phyloP scores from a whole-genome alignment of 2,888 invertebrate species.

The Cinara cedri region DNA sequence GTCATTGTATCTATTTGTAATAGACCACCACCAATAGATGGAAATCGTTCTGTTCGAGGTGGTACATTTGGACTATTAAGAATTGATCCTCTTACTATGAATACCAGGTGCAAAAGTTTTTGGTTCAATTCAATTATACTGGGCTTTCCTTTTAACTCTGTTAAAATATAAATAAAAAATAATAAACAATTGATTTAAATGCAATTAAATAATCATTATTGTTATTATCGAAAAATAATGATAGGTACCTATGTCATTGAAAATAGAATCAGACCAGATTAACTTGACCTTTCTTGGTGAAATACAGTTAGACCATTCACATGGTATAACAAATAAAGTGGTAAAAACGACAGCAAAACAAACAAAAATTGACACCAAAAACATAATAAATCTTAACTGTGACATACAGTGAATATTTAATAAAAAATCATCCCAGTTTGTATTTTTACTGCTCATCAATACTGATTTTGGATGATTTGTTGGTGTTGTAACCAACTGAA shows the following conservation, averaged over 20 bases:
- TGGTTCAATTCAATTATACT: slow-evolving; percentile 41
- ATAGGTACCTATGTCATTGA: slow-evolving; percentile 29
- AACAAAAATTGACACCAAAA: slow-evolving; percentile 14
- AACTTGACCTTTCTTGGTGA: neutral
- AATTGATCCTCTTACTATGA: slow-evolving; percentile 46
- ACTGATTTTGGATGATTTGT: slow-evolving; percentile 27
- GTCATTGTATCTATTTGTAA: slow-evolving; percentile 32
- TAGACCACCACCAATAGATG: slow-evolving; percentile 37
- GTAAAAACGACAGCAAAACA: slow-evolving; percentile 25
- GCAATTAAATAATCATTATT: neutral
- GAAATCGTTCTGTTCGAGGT: slow-evolving; percentile 45
- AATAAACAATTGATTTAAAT: neutral
- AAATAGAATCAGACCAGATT: slow-evolving; percentile 23
- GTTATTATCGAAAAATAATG: neutral
- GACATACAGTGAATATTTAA: slow-evolving; percentile 34
- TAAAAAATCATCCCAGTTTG: neutral
- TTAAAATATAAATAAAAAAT: neutral
- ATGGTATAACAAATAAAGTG: slow-evolving; percentile 32
- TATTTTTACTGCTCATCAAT: neutral
- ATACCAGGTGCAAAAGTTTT: slow-evolving; percentile 31
- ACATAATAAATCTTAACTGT: slow-evolving; percentile 25
- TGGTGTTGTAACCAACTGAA: slow-evolving; percentile 35
- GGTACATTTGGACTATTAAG: slow-evolving; percentile 42
- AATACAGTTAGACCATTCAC: slow-evolving; percentile 34
- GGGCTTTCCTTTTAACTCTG: slow-evolving; percentile 41